Conservation (phyloP, 2,888 invertebrate species). For the Zygothrica quintamaculata region DNA sequence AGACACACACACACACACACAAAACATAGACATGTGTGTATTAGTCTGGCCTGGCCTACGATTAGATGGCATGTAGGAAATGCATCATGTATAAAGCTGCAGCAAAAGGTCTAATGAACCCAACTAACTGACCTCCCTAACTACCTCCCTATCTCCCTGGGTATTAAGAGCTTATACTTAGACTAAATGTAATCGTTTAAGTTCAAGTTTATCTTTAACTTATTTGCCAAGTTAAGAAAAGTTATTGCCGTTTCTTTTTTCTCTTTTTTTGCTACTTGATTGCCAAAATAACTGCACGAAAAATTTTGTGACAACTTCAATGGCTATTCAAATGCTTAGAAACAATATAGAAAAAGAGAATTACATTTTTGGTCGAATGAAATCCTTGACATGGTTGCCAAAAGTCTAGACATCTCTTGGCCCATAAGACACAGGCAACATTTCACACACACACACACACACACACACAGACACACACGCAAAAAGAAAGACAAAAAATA, state of each 20-base stretch:
- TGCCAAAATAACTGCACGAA: constrained; percentile 52
- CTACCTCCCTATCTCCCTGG: too few relatives aligned
- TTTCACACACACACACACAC: background rate
- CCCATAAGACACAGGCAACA: constrained; percentile 25
- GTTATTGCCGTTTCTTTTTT: too few relatives aligned
- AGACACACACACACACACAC: constrained; percentile 17
- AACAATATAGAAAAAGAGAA: constrained; percentile 73
- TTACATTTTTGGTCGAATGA: constrained; percentile 41
- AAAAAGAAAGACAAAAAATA: constrained; percentile 4
- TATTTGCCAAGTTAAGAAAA: too few relatives aligned
- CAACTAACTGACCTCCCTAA: too few relatives aligned
- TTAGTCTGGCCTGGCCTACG: constrained; percentile 48
- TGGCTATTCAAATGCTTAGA: constrained; percentile 43
- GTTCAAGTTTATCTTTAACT: too few relatives aligned
- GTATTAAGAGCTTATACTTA: background rate
- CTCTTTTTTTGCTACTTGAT: too few relatives aligned
- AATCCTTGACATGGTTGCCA: constrained; percentile 72
- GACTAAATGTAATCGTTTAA: constrained; percentile 13
- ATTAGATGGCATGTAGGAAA: constrained; percentile 55
- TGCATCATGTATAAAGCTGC: constrained; percentile 8
- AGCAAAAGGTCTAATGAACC: constrained; percentile 44
- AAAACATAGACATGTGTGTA: constrained; percentile 21
- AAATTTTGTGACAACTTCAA: constrained; percentile 35
- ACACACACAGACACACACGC: background rate
- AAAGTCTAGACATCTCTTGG: constrained; percentile 61